phyloP scores from a whole-genome alignment of 2,797 vertebrate genomes.

The Poecilia velifera region DNA sequence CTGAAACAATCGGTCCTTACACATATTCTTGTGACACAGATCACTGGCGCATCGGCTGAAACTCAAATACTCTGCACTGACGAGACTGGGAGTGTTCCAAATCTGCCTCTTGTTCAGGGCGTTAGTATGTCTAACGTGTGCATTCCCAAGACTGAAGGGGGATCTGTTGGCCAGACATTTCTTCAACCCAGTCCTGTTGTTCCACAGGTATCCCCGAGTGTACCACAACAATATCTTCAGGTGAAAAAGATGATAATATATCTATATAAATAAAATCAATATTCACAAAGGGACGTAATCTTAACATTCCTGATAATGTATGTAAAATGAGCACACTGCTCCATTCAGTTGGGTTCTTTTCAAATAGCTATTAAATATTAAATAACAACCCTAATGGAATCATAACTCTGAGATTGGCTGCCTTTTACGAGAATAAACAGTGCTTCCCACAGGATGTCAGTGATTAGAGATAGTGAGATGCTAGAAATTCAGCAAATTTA shows the following conservation, averaged over 20 bases:
- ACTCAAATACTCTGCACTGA: conserved; percentile 75
- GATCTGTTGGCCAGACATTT: conserved; percentile 74
- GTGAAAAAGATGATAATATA: conserved; percentile 68
- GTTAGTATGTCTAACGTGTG: conserved; percentile 69
- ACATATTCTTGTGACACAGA: conserved; percentile 60
- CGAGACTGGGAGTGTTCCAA: conserved; percentile 72
- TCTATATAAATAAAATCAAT: conserved; percentile 12
- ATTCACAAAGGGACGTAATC: conserved; percentile 1
- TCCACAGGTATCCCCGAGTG: conserved; percentile 80
- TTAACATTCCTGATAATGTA: conserved; percentile 25
- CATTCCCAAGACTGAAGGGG: conserved; percentile 73
- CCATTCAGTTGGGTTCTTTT: conserved; percentile 23
- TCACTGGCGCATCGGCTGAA: conserved; percentile 55
- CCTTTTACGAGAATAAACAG: conserved; percentile 37
- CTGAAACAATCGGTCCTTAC: conserved; percentile 1
- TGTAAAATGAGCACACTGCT: conserved; percentile 8
- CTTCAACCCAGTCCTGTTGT: conserved; percentile 79
- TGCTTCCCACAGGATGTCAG: conserved; percentile 49
- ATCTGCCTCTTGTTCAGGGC: conserved; percentile 74
- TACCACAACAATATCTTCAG: conserved; percentile 81
- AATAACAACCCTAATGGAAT: conserved; percentile 41
- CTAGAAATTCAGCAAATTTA: neutral
- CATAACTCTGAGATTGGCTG: conserved; percentile 42
- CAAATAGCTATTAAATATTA: conserved; percentile 44
- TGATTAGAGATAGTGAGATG: conserved; percentile 7